Conservation (phyloP, 2,113 vertebrate genomes). For the Orientallactaga bullata region DNA sequence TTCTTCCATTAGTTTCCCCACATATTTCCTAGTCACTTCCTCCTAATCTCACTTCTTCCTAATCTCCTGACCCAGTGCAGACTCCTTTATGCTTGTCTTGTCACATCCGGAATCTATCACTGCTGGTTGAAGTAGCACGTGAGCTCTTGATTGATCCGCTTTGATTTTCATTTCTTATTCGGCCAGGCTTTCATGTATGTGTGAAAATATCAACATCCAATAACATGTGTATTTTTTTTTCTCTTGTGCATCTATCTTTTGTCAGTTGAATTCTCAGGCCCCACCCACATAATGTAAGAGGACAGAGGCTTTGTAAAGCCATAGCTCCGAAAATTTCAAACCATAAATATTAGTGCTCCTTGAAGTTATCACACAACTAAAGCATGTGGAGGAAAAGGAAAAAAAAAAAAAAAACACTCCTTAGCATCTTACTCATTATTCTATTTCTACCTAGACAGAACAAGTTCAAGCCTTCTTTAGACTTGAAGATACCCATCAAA, state of each 20-base stretch:
- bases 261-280: background rate
- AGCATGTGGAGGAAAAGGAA: too few species aligned
- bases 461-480: background rate
- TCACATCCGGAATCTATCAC: background rate
- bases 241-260: background rate
- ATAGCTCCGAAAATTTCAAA: background rate
- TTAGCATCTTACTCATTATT: background rate
- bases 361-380: background rate
- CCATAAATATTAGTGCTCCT: background rate
- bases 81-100: background rate
- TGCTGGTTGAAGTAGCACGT: background rate
- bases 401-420: background rate
- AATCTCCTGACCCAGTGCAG: background rate
- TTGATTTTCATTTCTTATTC: background rate
- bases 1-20: background rate
- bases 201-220: background rate
- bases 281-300: background rate
- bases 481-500: background rate
- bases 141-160: background rate
- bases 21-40: background rate
- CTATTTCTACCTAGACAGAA: background rate
- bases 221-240: background rate
- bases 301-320: background rate
- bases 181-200: background rate
- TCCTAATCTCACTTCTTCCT: too few species aligned